phyloP scores from a whole-genome alignment of 2,888 invertebrate species.

The Lacanobia wlatinum region DNA sequence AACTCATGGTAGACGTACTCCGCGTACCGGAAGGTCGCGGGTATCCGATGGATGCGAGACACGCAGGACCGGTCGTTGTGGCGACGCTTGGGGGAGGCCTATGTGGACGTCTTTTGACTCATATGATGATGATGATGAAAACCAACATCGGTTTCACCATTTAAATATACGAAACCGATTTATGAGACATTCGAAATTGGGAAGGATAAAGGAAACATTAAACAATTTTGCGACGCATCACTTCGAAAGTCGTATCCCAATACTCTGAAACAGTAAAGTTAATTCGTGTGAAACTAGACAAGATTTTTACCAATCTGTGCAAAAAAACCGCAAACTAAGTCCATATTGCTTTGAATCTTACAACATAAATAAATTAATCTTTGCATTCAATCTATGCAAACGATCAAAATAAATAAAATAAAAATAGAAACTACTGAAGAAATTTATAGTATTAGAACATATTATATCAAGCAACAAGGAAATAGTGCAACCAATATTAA shows the following conservation, averaged over 20 bases:
- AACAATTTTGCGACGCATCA: slow-evolving; percentile 6
- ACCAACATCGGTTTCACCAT: not conserved
- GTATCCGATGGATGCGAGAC: too few relatives aligned
- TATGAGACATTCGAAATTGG: not conserved
- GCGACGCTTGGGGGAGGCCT: too few relatives aligned
- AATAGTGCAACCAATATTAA: slow-evolving; percentile 36
- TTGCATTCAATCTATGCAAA: not conserved
- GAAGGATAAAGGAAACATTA: slow-evolving; percentile 1
- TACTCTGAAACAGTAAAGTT: not conserved
- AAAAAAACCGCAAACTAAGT: slow-evolving; percentile 7
- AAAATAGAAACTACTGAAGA: not conserved
- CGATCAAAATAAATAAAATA: not conserved
- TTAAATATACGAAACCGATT: too few relatives aligned
- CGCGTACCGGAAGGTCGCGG: too few relatives aligned
- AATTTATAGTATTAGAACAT: not conserved
- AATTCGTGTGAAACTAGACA: not conserved
- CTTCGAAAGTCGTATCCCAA: slow-evolving; percentile 11
- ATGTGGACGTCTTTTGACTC: too few relatives aligned
- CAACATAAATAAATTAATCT: slow-evolving; percentile 2
- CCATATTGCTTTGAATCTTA: slow-evolving; percentile 1
- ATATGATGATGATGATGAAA: too few relatives aligned
- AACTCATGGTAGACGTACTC: too few relatives aligned
- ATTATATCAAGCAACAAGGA: slow-evolving; percentile 35
- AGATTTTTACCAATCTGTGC: too few relatives aligned
- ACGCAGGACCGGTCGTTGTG: too few relatives aligned